Evolutionary conservation across 1,140 invertebrate genomes (phyloP).

Genomic region (Melipona quadrifasciata): DNA sequence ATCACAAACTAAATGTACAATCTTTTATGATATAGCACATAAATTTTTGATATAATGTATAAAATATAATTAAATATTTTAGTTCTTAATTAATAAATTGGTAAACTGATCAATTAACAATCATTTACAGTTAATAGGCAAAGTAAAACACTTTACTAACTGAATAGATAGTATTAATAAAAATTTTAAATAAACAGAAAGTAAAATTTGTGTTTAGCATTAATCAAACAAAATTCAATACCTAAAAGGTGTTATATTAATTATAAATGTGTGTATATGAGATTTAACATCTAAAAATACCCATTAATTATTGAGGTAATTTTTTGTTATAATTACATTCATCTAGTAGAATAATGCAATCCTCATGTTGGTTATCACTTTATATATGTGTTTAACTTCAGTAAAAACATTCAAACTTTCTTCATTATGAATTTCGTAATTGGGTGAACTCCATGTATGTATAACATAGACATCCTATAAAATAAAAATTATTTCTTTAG

Average conservation of each 20-base stretch:
- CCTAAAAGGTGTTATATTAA: neutral
- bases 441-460: neutral
- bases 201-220: neutral
- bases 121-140: neutral
- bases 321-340: neutral
- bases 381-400: neutral
- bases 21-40: neutral
- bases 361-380: neutral
- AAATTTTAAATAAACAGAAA: neutral
- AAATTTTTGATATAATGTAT: neutral
- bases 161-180: neutral
- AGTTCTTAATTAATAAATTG: neutral
- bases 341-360: neutral
- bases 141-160: neutral
- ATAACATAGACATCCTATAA: neutral
- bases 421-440: neutral
- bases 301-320: neutral
- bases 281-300: neutral
- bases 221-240: neutral
- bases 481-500: constrained; percentile 16
- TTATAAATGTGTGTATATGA: neutral
- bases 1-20: neutral
- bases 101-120: neutral
- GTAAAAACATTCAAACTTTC: neutral
- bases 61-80: neutral